Base-by-base conservation (phyloP, 2,888 invertebrate genomes). In the Physocephala rufipes region DNA sequence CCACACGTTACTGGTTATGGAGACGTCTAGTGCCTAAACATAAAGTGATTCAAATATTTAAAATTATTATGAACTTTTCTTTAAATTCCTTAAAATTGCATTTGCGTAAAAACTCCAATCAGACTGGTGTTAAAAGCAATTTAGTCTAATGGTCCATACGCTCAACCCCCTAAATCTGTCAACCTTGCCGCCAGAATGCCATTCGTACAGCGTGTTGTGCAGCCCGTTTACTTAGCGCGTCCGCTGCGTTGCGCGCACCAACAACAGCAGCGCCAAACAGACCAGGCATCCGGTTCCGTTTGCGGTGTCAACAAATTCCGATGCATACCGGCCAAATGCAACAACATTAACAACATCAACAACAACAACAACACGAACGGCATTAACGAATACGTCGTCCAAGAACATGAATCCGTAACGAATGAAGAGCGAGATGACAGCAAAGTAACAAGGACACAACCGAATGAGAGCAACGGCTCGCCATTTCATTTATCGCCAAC, bases 161-260 rank as follows among this genome's bases (percentile, higher is more conserved):
- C 51, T 21, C 47, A 28, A n/a, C n/a, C n/a, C n/a, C n/a, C n/a
- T n/a, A n/a, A n/a, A n/a, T n/a, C 51, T 26, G 19, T 13, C 45
- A 12, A 12, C 30, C 47, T 13, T 30, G 30, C 1, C 49, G 19
- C 62, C 65, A 76, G 88, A 82, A 95, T 95, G 95, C 95, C 95
- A 87, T 95, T 95, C 89, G 91, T 94, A 84, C 91, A 93, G 85
- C 91, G 95, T 81, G 90, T 91, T 81, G 90, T 95, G 85, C 92
- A 93, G 86, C 95, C 95, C 80, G 92, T 91, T 84, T 91, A 88
- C 88, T 87, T 95, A 85, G 45, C 68, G 51, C 68, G 68, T 9
- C 30, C 49, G 68, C 62, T 16, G 30, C 28, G 61, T 51, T 16
- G 30, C 28, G 61, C 13, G 92, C 94, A 82, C 90, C 91, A 77